Conservation (phyloP, 2,113 vertebrate genomes). For the Pogona vitticeps region DNA sequence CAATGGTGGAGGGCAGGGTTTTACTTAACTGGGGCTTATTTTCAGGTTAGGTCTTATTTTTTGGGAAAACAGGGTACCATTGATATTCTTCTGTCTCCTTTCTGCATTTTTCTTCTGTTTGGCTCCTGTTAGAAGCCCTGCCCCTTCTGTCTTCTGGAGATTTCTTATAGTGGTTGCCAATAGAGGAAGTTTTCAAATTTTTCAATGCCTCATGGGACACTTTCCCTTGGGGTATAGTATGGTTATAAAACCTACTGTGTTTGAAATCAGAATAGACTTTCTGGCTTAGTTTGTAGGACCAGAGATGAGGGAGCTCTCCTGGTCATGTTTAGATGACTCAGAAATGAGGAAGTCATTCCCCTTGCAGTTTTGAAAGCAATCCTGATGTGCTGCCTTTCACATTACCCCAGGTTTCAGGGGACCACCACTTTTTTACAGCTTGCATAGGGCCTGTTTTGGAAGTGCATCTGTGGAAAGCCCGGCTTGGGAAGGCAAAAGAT, state of each 20-base stretch:
- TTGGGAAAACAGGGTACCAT: too few relatives aligned
- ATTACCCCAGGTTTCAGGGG: neutral
- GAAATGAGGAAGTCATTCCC: neutral
- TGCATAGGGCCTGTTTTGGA: neutral
- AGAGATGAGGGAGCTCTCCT: neutral
- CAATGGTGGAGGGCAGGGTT: too few relatives aligned
- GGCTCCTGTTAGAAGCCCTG: conserved; percentile 42
- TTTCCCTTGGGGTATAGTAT: neutral
- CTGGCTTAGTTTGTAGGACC: neutral
- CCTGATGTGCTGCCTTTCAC: neutral
- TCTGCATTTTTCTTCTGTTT: conserved; percentile 42
- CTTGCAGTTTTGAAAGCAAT: neutral
- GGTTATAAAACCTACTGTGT: neutral
- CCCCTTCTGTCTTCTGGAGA: conserved; percentile 23
- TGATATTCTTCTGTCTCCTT: conserved; percentile 33
- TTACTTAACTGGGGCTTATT: too few relatives aligned
- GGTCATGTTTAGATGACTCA: neutral
- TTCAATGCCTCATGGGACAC: neutral
- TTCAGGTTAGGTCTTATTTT: too few relatives aligned
- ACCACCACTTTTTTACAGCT: neutral
- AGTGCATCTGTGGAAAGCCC: neutral
- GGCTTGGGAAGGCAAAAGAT: neutral
- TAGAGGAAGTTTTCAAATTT: neutral
- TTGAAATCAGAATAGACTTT: neutral
- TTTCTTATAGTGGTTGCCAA: neutral